Evolutionary conservation across 2,888 invertebrate species (phyloP).

Genomic region (Acrobasis repandana): DNA sequence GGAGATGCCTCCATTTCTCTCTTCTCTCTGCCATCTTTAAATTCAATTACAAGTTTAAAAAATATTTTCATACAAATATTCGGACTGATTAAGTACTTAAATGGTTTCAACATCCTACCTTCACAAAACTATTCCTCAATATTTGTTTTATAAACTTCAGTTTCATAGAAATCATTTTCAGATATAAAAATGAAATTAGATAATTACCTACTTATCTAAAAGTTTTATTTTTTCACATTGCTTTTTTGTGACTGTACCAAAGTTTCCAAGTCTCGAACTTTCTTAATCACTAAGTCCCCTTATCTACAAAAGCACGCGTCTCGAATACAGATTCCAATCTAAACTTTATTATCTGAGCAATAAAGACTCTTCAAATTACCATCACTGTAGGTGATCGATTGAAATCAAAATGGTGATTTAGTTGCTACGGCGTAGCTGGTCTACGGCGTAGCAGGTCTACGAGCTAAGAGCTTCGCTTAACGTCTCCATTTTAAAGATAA

Average conservation of each 20-base stretch:
- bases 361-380: conserved; percentile 14
- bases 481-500: conserved; percentile 22
- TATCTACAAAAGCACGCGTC: conserved; percentile 15
- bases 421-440: conserved; percentile 15
- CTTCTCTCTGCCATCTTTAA: too few species aligned
- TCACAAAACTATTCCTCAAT: too few species aligned
- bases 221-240: neutral
- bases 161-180: too few species aligned
- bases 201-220: neutral
- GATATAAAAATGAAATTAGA: too few species aligned
- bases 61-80: too few species aligned
- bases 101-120: too few species aligned
- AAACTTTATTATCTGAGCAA: conserved; percentile 11
- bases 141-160: too few species aligned
- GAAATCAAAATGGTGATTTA: conserved; percentile 20
- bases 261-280: conserved; percentile 6
- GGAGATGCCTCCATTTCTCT: too few species aligned
- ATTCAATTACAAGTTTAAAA: too few species aligned
- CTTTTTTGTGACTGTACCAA: neutral
- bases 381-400: conserved; percentile 13
- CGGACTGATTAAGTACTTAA: too few species aligned
- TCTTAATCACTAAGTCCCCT: conserved; percentile 17
- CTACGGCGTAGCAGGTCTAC: conserved; percentile 5
- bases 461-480: conserved; percentile 13
- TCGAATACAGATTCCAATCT: conserved; percentile 13